phyloP scores from a whole-genome alignment of 2,888 invertebrate species.

The Drosophila merina region DNA sequence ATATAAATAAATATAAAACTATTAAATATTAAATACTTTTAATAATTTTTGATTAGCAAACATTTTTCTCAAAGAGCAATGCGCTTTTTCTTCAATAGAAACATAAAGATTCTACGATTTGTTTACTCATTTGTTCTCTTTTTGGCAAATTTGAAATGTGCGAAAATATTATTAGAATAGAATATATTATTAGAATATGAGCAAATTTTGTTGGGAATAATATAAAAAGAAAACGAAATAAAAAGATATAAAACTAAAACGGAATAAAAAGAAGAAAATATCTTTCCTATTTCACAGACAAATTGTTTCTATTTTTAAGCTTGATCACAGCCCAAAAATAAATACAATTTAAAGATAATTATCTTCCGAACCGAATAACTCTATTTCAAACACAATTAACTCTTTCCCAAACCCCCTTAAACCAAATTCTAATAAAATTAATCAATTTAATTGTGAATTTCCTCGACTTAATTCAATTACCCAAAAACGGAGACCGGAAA shows the following conservation, averaged over 20 bases:
- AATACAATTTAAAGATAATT: too few species aligned
- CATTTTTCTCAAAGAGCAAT: background rate
- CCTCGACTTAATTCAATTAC: slow-evolving; percentile 23
- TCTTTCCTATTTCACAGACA: background rate
- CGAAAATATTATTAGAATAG: background rate
- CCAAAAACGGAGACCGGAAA: slow-evolving; percentile 11
- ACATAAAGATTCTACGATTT: slow-evolving; percentile 3
- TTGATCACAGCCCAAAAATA: too few species aligned
- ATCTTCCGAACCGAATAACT: too few species aligned
- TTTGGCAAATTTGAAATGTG: background rate
- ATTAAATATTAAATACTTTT: too few species aligned
- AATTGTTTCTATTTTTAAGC: background rate
- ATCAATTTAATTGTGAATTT: slow-evolving; percentile 18
- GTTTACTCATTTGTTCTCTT: background rate
- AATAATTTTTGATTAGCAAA: too few species aligned
- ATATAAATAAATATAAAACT: too few species aligned
- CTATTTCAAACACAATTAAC: too few species aligned
- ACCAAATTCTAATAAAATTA: slow-evolving; percentile 1
- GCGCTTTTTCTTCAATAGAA: slow-evolving; percentile 2
- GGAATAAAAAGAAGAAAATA: background rate
- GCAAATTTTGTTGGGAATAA: background rate
- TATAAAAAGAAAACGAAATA: too few species aligned
- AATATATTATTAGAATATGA: background rate
- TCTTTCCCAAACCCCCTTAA: background rate
- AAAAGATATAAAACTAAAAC: background rate